Base-by-base conservation (phyloP, 1,140 invertebrate genomes). In the Doryteuthis pealeii region DNA sequence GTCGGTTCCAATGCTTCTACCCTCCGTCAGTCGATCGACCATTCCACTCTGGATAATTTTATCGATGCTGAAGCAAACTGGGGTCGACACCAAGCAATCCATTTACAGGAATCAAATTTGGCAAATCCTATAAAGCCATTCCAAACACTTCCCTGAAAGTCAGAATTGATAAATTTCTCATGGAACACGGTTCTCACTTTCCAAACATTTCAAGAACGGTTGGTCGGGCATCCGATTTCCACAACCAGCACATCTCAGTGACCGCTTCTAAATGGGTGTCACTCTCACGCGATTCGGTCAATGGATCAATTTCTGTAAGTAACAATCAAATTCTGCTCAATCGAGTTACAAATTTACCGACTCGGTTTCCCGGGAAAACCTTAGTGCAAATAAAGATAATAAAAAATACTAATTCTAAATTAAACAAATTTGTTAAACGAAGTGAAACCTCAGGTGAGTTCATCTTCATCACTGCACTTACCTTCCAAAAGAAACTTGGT, bases 11-110 rank as follows among this genome's bases (percentile, higher is more conserved):
- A 89, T 94, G 78, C 87, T 92, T 62, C 85, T 96, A 62, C 94
- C 94, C 14, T 91, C 91, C 82, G 94, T 5, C 92, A 94, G 82
- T 91, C 92, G 62, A 90, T 96, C 65, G 94, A 96, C 87, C 90
- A 92, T 77, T 90, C 86, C 10, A 95, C 93, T 32, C 87, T 95
- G 65, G 92, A 94, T 77, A 93, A 91, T 81, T 91, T 92, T 82
- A 89, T 89, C 49, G 84, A 90, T 79, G 90, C 86, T 81, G 93
- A 95, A 87, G 90, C 90, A 33, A 87, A 87, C 28, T 93, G 92
- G 90, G 93, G 93, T 18, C 89, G 93, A 80, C 80, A 74, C 89
- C 92, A 2, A 91, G 90, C 74, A 94, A 96, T 89, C 94, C 94
- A 30, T 96, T 95, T 80, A 95, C 94, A 22, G 93, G 92, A 18